These are phyloP conservation scores for Chelonia mydas DNA, from an alignment of 2,797 vertebrate species.

Conservation along the genomic window DNA sequence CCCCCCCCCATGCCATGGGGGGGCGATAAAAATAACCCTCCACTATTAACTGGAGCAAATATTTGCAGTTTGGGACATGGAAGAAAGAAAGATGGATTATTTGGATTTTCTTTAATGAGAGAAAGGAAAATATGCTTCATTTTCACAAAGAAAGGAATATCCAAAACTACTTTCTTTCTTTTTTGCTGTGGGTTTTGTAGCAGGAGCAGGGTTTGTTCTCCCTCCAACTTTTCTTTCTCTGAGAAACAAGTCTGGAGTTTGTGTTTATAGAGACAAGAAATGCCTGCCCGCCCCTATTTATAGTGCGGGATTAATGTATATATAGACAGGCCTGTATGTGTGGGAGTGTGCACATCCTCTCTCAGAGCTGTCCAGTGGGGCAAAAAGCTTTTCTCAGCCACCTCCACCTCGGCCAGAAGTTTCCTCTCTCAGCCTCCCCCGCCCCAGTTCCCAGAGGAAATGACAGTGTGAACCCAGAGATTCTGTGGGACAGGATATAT, in stretches of 20 bases:
- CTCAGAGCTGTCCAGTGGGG: conserved; percentile 7
- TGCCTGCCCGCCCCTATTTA: conserved; percentile 31
- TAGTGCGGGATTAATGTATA: not conserved
- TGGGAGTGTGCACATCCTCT: conserved; percentile 52
- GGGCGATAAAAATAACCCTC: not conserved
- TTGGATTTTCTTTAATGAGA: not conserved
- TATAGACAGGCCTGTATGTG: not conserved
- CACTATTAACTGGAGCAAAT: rapidly evolving
- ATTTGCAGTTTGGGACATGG: not conserved
- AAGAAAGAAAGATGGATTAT: not conserved
- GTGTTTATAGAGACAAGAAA: conserved; percentile 59
- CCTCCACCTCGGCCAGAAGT: conserved; percentile 22
- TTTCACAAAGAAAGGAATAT: not conserved
- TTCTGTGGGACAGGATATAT: conserved; percentile 74
- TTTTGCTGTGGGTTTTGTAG: not conserved
- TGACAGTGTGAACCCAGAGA: conserved; percentile 61
- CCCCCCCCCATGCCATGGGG: not conserved
- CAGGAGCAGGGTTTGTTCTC: not conserved
- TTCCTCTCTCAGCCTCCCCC: not conserved
- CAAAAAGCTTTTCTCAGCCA: conserved; percentile 37
- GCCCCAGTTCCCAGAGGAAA: conserved; percentile 73
- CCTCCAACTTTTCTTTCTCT: conserved; percentile 11
- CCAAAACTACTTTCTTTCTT: not conserved
- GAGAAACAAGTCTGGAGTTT: not conserved
- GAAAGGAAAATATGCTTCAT: not conserved